Conservation (phyloP, 2,113 vertebrate genomes). For the Myrmophylax atrothorax region DNA sequence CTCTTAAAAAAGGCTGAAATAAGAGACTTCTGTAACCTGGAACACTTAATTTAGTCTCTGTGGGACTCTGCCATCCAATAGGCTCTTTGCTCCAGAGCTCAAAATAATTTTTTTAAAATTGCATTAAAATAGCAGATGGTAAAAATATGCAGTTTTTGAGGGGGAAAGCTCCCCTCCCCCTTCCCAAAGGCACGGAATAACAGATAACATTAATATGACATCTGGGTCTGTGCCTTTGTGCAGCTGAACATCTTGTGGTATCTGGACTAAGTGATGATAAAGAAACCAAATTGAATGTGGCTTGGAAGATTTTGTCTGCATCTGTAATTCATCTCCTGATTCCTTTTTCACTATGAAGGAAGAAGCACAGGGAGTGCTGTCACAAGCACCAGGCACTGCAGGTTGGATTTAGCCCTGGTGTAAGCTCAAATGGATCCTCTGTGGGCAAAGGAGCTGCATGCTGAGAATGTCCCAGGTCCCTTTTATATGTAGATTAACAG, state of each 20-base stretch:
- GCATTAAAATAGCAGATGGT: constrained; percentile 55
- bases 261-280: constrained; percentile 56
- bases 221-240: not conserved
- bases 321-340: constrained; percentile 45
- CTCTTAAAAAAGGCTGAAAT: constrained; percentile 2
- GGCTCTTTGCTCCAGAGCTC: not conserved
- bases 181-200: not conserved
- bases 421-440: not conserved
- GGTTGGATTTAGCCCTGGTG: not conserved
- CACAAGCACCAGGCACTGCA: not conserved
- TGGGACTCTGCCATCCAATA: constrained; percentile 4
- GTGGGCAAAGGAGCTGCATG: not conserved
- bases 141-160: constrained; percentile 27
- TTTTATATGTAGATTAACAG: not conserved
- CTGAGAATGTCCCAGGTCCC: not conserved
- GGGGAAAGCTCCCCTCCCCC: not conserved
- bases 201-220: constrained; percentile 37
- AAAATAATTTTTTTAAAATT: not conserved
- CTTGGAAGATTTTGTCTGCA: constrained; percentile 53
- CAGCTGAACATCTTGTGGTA: constrained; percentile 14
- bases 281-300: constrained; percentile 51
- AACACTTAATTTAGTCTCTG: constrained; percentile 32
- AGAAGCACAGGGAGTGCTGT: not conserved
- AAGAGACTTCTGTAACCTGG: constrained; percentile 15
- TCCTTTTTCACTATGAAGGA: not conserved